Percentiles rank a stretch among this genome's conserved stretches.
phyloP scores from a whole-genome alignment of 2,113 vertebrate genomes.

The Colinus virginianus region DNA sequence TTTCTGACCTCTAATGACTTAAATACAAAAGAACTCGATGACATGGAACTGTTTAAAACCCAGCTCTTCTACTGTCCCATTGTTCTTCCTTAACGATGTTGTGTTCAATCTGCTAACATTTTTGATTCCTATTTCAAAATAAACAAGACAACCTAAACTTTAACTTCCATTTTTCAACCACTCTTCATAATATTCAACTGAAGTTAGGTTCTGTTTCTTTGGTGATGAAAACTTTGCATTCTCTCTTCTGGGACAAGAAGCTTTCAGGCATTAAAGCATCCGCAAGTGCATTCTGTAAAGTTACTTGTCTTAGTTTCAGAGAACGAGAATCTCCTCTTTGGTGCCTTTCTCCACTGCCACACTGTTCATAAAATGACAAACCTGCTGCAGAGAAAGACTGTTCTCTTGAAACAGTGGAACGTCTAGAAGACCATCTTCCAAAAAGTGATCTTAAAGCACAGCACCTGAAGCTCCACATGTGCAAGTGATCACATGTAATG shows the following conservation, averaged over 20 bases:
- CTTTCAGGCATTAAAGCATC: not conserved
- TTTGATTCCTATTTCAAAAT: not conserved
- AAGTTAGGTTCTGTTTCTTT: not conserved
- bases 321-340: not conserved
- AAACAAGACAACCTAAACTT: not conserved
- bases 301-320: not conserved
- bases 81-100: slow-evolving; percentile 19
- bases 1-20: not conserved
- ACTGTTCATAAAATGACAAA: not conserved
- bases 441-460: not conserved
- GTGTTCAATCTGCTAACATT: not conserved
- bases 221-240: not conserved
- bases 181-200: not conserved
- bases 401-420: not conserved
- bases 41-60: not conserved
- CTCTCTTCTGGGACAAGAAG: not conserved
- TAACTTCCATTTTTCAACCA: not conserved
- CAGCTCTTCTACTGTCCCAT: not conserved
- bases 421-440: not conserved
- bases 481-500: not conserved
- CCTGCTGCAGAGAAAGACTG: not conserved
- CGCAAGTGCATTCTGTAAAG: not conserved
- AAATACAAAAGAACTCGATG: not conserved
- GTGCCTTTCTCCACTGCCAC: rapidly evolving
- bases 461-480: not conserved